Conservation (phyloP, 1,140 invertebrate species). For the Rhyzopertha dominica region DNA sequence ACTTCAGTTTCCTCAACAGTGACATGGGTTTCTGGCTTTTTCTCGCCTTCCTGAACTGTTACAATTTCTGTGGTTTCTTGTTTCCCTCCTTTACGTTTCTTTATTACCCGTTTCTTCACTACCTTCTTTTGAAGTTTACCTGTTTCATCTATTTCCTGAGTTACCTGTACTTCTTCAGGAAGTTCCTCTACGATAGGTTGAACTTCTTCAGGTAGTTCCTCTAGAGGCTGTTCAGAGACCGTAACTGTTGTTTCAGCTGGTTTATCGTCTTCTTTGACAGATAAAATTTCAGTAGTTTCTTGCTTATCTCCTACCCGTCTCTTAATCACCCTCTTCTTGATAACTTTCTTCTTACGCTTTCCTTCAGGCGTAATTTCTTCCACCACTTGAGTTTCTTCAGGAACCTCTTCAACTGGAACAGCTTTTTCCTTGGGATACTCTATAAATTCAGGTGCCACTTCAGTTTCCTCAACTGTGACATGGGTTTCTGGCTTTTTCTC, state of each 20-base stretch:
- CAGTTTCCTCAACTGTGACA: conserved; percentile 22
- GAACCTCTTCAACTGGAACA: conserved; percentile 25
- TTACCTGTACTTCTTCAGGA: conserved; percentile 45
- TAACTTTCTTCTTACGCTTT: conserved; percentile 40
- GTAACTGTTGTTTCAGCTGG: conserved; percentile 43
- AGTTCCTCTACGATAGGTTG: conserved; percentile 34
- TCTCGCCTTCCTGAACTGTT: conserved; percentile 38
- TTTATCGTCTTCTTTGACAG: conserved; percentile 41
- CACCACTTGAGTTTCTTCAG: conserved; percentile 24
- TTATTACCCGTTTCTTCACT: conserved; percentile 37
- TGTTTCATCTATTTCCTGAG: conserved; percentile 46
- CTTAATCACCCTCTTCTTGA: conserved; percentile 40
- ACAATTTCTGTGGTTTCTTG: conserved; percentile 39
- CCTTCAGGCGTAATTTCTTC: conserved; percentile 22
- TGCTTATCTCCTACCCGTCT: conserved; percentile 31
- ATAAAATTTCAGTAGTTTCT: conserved; percentile 40
- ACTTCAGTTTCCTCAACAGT: too few relatives aligned
- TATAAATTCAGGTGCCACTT: conserved; percentile 25
- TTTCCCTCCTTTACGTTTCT: conserved; percentile 38
- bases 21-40: conserved; percentile 37
- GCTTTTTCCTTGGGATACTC: conserved; percentile 10
- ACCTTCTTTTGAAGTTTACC: conserved; percentile 40
- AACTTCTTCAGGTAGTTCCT: conserved; percentile 41
- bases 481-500: conserved; percentile 28
- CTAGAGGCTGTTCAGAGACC: too few relatives aligned